phyloP scores from a whole-genome alignment of 2,888 invertebrate genomes.

The Strigamia crassipes region DNA sequence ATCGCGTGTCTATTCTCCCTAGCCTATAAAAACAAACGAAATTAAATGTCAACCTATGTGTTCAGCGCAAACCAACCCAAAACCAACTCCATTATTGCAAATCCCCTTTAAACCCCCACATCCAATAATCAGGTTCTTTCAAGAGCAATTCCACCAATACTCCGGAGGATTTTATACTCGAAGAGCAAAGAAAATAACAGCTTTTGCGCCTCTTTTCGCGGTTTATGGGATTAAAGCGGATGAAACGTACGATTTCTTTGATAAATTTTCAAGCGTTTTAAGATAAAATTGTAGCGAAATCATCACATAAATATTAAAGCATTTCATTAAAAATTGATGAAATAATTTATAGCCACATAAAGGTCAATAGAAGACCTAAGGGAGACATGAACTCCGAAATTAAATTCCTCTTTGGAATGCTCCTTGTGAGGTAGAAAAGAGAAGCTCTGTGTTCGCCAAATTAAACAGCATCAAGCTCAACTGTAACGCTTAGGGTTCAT shows the following conservation, averaged over 20 bases:
- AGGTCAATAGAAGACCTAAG: not conserved
- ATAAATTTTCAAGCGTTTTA: too few relatives aligned
- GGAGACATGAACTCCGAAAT: not conserved
- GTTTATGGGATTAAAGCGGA: not conserved
- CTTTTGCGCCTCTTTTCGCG: not conserved
- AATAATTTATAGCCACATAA: not conserved
- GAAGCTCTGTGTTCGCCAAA: not conserved
- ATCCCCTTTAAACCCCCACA: constrained; percentile 16
- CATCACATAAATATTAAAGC: not conserved
- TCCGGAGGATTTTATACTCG: not conserved
- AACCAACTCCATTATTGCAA: not conserved
- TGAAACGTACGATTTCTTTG: not conserved
- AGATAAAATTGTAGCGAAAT: too few relatives aligned
- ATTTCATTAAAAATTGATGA: not conserved
- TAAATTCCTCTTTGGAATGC: constrained; percentile 23
- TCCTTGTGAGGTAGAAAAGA: not conserved
- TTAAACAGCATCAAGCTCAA: constrained; percentile 18
- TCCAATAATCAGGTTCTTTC: constrained; percentile 8
- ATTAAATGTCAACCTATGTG: not conserved
- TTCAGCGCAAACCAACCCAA: not conserved
- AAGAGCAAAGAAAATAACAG: not conserved
- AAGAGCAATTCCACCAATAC: not conserved
- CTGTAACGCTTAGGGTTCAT: not conserved
- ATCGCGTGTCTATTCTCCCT: constrained; percentile 89
- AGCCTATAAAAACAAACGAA: constrained; percentile 65